Evolutionary conservation across 2,888 invertebrate species (phyloP).

Genomic region (Agrochola litura): DNA sequence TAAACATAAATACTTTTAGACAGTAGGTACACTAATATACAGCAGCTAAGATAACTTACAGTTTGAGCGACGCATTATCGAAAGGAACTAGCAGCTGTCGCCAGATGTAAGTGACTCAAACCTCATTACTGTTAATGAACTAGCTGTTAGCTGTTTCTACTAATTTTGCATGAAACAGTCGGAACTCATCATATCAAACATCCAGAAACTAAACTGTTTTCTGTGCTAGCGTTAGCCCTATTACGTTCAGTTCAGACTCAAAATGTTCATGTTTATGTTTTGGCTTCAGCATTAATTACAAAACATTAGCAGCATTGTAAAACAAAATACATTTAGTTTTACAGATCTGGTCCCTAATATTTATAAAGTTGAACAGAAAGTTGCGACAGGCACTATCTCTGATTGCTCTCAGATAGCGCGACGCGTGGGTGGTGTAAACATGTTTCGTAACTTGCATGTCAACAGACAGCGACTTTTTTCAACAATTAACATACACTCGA

Average conservation of each 20-base stretch:
- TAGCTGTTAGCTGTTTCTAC: slow-evolving; percentile 3
- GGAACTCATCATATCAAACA: not conserved
- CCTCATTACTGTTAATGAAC: slow-evolving; percentile 1
- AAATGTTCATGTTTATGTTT: not conserved
- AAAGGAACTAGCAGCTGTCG: not conserved
- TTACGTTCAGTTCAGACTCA: not conserved
- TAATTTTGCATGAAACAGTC: not conserved
- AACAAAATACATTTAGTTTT: slow-evolving; percentile 29
- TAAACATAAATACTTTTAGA: not conserved
- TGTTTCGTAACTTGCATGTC: slow-evolving; percentile 57
- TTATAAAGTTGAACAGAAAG: slow-evolving; percentile 49
- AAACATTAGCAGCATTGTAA: slow-evolving; percentile 19
- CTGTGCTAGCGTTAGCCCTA: not conserved
- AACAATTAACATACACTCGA: slow-evolving; percentile 55
- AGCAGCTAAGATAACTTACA: not conserved
- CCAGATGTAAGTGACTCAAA: slow-evolving; percentile 17
- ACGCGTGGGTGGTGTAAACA: slow-evolving; percentile 63
- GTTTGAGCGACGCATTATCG: not conserved
- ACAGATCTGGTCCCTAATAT: slow-evolving; percentile 30
- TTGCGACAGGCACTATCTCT: slow-evolving; percentile 56
- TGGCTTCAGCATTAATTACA: not conserved
- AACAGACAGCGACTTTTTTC: slow-evolving; percentile 58
- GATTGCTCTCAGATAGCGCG: slow-evolving; percentile 61
- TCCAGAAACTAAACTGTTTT: not conserved
- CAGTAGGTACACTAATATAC: not conserved